Evolutionary conservation across 2,113 vertebrate genomes (phyloP).

Genomic region (Sisor rabdophorus): DNA sequence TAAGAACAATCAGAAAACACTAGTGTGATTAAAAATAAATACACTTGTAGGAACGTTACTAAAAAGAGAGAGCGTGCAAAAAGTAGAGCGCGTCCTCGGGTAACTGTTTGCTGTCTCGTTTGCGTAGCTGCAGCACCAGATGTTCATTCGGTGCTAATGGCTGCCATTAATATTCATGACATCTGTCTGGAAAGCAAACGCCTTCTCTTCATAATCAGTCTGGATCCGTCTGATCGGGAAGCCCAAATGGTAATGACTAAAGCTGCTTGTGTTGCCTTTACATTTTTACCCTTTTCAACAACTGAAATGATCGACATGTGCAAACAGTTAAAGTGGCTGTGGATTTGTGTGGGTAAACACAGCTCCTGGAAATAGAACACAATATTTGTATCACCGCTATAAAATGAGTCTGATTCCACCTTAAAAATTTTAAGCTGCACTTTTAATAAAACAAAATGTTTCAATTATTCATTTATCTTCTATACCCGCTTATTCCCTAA

Average conservation of each 20-base stretch:
- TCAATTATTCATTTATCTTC: too few species aligned
- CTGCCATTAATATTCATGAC: slow-evolving; percentile 19
- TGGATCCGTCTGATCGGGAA: not conserved
- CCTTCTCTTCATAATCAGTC: slow-evolving; percentile 4
- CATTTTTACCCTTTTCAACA: not conserved
- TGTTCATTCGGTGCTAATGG: slow-evolving; percentile 26
- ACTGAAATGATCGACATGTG: not conserved
- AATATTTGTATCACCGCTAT: not conserved
- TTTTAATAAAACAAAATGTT: not conserved
- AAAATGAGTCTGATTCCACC: too few species aligned
- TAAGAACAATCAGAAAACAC: not conserved
- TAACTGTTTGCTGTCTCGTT: not conserved
- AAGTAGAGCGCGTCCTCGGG: not conserved
- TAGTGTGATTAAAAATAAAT: not conserved
- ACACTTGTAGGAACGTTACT: not conserved
- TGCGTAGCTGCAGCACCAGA: not conserved
- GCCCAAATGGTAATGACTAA: not conserved
- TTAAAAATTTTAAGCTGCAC: not conserved
- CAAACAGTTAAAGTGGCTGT: too few species aligned
- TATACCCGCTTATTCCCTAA: too few species aligned
- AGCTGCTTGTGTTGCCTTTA: not conserved
- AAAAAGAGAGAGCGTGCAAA: not conserved
- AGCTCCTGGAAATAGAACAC: not conserved
- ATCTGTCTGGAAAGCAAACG: slow-evolving; percentile 1
- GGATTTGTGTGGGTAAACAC: not conserved